These are phyloP conservation scores for Orestias chungarensis DNA, from an alignment of 2,797 vertebrate species.

Conservation along the genomic window DNA sequence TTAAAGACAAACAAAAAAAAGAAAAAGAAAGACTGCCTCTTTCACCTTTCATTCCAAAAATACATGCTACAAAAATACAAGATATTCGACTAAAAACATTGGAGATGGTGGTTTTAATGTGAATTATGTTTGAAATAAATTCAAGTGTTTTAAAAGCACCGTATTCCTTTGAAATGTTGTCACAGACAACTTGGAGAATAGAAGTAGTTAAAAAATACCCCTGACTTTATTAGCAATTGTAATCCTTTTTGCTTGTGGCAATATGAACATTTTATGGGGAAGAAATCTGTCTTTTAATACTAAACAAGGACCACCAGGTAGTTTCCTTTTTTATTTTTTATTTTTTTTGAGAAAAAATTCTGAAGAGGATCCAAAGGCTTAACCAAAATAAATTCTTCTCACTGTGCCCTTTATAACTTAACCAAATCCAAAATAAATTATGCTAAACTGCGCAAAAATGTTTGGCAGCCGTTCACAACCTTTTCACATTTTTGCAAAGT, in stretches of 20 bases:
- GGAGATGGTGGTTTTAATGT: neutral
- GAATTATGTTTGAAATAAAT: neutral
- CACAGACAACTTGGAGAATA: slow-evolving; percentile 13
- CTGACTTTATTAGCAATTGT: slow-evolving; percentile 16
- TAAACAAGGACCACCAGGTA: slow-evolving; percentile 17
- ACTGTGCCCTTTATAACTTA: slow-evolving; percentile 1
- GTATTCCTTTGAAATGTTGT: neutral
- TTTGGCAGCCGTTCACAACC: slow-evolving; percentile 25
- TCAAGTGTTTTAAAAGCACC: neutral
- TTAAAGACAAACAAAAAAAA: no score
- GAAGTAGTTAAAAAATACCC: slow-evolving; percentile 26
- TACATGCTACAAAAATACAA: neutral
- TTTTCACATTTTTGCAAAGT: slow-evolving; percentile 39
- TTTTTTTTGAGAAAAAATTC: no score
- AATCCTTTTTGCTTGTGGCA: slow-evolving; percentile 35
- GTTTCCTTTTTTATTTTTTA: slow-evolving; percentile 26
- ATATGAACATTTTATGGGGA: slow-evolving; percentile 11
- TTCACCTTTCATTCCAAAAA: neutral
- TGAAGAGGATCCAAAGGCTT: no score
- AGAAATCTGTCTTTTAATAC: slow-evolving; percentile 17
- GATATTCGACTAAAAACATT: neutral
- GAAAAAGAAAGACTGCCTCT: neutral
- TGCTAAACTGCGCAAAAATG: slow-evolving; percentile 40
- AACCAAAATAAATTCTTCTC: slow-evolving; percentile 23
- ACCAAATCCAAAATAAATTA: slow-evolving; percentile 19